Evolutionary conservation across 2,113 vertebrate genomes (phyloP).

Genomic region (Amblyopsis rosae): DNA sequence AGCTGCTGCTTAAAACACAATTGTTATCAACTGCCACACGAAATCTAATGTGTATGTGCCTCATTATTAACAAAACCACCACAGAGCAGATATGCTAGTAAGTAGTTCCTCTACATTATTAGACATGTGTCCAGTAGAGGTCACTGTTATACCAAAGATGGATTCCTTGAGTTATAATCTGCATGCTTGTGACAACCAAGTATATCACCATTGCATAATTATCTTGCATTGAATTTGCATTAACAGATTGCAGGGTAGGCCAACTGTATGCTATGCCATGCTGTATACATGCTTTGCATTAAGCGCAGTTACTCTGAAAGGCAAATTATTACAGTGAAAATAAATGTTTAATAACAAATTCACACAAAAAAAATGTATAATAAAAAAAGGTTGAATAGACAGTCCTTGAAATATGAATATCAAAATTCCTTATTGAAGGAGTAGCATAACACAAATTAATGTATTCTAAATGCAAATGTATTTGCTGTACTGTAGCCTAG

Average conservation of each 20-base stretch:
- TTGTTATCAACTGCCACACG: constrained; percentile 13
- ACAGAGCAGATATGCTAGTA: neutral
- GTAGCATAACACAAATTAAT: neutral
- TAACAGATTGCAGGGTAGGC: constrained; percentile 13
- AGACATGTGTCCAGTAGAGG: constrained; percentile 59
- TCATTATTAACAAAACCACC: neutral
- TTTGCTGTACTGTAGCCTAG: constrained; percentile 19
- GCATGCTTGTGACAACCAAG: constrained; percentile 4
- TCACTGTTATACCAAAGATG: constrained; percentile 60
- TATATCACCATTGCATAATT: constrained; percentile 28
- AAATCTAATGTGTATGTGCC: constrained; percentile 18
- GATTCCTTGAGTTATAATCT: neutral
- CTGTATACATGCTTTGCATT: too few relatives aligned
- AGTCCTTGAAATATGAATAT: neutral
- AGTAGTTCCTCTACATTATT: neutral
- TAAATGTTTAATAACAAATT: neutral
- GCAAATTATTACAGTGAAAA: neutral
- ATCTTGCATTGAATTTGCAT: constrained; percentile 10
- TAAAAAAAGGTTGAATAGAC: neutral
- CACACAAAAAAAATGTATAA: too few relatives aligned
- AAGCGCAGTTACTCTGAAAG: neutral
- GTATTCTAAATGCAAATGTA: constrained; percentile 29
- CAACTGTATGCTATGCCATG: too few relatives aligned
- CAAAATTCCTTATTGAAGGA: neutral
- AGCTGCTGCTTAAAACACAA: constrained; percentile 31